phyloP scores from a whole-genome alignment of 2,888 invertebrate species.

The Lathronympha strigana region DNA sequence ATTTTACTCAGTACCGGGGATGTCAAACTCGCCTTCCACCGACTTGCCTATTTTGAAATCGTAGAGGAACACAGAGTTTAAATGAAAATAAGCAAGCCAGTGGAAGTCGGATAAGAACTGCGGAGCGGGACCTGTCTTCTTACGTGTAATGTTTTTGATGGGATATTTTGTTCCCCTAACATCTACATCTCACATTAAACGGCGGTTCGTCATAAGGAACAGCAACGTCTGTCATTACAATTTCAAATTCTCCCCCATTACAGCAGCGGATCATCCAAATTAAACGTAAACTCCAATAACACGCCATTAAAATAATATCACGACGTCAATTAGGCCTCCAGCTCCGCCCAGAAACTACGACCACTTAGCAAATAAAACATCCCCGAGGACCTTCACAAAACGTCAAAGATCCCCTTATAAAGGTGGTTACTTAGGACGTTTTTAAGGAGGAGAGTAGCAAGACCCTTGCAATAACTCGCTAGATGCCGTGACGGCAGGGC shows the following conservation, averaged over 20 bases:
- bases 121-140: too few species aligned
- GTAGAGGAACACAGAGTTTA: too few species aligned
- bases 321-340: conserved; percentile 73
- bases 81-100: too few species aligned
- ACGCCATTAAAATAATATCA: conserved; percentile 69
- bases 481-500: conserved; percentile 77
- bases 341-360: conserved; percentile 58
- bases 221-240: conserved; percentile 11
- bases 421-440: conserved; percentile 11
- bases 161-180: too few species aligned
- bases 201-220: conserved; percentile 16
- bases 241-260: conserved; percentile 30
- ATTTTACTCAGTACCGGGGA: too few species aligned
- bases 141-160: too few species aligned
- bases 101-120: too few species aligned
- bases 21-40: too few species aligned
- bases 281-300: conserved; percentile 31
- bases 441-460: conserved; percentile 47
- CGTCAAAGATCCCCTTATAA: background rate
- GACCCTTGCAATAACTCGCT: conserved; percentile 65
- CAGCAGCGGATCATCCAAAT: conserved; percentile 34
- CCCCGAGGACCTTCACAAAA: conserved; percentile 17
- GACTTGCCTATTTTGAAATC: too few species aligned
- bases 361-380: conserved; percentile 81
- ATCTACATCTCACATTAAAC: too few species aligned